Base-by-base conservation (phyloP, 2,113 vertebrate genomes). In the Corythornis vintsioides region DNA sequence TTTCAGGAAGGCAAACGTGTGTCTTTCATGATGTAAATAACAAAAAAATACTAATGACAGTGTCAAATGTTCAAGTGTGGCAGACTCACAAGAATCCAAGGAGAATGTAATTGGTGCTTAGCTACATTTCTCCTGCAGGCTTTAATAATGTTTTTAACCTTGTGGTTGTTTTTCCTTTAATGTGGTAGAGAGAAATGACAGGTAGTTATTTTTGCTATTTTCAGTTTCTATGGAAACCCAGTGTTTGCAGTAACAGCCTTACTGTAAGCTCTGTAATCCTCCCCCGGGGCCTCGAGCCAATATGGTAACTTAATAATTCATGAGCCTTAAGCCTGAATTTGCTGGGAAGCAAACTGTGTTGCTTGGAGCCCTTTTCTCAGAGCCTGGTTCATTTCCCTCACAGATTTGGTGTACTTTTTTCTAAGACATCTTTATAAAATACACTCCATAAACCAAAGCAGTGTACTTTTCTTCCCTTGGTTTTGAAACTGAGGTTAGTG, bases 171-270 rank as follows among this genome's bases (percentile, higher is more conserved):
- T 83, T 92, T 82, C n/a, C 55, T 93, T 79, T 88, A 89, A 76
- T 67, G 57, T 81, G 63, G 89, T 92, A 70, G 74, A 67, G 77
- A 70, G 70, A 74, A 85, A 88, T 93, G 94, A 65, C 92, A 94
- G 86, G 92, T 87, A 88, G 86, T 96, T 84, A 97, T 94, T 97
- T 92, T 92, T 90, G 71, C 91, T 95, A 74, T 94, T 94, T 95
- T 93, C 67, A 74, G 89, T 97, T 97, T 89, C 95, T 78, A 93
- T 96, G 90, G 95, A 88, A 96, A 96, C 81, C 8, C 65, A 76
- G 79, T 87, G 86, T 94, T 94, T 95, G 83, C 92, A 91, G 91
- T 89, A 91, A 88, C 74, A 92, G 59, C 21, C 88, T 64, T 65
- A 90, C 83, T 83, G 73, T 95, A 93, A 89, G 83, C 83, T 88